Evolutionary conservation across 1,140 invertebrate genomes (phyloP).

Genomic region (Sweltsa coloradensis): DNA sequence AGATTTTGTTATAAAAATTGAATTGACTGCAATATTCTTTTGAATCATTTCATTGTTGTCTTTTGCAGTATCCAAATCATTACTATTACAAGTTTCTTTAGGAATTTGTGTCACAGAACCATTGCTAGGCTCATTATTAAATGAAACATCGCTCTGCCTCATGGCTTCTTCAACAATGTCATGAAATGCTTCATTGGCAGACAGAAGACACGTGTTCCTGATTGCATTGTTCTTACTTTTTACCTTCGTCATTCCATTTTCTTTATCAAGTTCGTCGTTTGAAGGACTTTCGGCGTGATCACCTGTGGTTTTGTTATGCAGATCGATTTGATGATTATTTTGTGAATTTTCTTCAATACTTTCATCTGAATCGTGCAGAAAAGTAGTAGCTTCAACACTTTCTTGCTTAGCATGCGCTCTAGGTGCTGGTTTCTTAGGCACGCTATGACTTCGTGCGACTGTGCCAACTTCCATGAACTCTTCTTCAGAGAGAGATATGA

Average conservation of each 20-base stretch:
- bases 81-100: too few species aligned
- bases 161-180: conserved; percentile 8
- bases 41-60: too few species aligned
- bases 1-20: too few species aligned
- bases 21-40: too few species aligned
- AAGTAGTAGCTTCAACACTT: neutral
- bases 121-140: neutral
- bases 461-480: conserved; percentile 42
- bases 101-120: too few species aligned
- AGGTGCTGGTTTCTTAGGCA: neutral
- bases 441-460: conserved; percentile 14
- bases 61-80: too few species aligned
- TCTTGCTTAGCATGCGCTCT: neutral
- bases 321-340: neutral
- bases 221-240: neutral
- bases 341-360: neutral
- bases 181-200: neutral
- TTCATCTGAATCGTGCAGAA: neutral
- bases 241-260: neutral
- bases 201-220: neutral
- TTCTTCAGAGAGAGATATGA: conserved; percentile 39
- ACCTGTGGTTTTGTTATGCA: neutral
- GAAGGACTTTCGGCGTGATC: neutral
- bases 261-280: neutral
- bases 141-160: conserved; percentile 4